Conservation (phyloP, 2,888 invertebrate genomes). For the Urechis unicinctus region DNA sequence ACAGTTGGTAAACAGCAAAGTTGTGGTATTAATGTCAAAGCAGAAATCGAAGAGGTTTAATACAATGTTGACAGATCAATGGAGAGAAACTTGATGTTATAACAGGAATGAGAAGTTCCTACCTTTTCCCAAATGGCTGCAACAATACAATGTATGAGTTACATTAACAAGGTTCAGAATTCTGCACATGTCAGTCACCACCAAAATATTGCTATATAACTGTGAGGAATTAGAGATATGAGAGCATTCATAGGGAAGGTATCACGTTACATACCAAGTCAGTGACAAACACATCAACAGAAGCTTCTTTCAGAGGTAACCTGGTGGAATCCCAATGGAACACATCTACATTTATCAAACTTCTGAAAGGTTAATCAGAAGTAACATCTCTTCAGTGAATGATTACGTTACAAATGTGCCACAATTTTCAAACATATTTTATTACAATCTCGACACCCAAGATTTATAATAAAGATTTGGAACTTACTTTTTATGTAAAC, state of each 20-base stretch:
- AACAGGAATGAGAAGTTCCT: constrained; percentile 10
- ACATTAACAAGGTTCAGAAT: not conserved
- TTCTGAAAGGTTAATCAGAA: constrained; percentile 3
- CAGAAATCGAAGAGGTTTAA: not conserved
- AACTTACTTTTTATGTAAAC: too few species aligned
- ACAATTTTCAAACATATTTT: too few species aligned
- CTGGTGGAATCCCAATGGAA: constrained; percentile 54
- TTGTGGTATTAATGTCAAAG: not conserved
- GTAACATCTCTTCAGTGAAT: too few species aligned
- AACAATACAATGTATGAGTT: constrained; percentile 17
- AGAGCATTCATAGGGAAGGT: not conserved
- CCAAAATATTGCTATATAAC: too few species aligned
- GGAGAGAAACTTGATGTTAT: not conserved
- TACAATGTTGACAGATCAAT: not conserved
- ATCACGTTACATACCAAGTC: constrained; percentile 50
- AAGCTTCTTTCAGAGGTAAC: constrained; percentile 54
- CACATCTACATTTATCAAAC: constrained; percentile 43
- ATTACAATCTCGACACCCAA: too few species aligned
- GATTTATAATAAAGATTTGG: too few species aligned
- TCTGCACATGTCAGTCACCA: too few species aligned
- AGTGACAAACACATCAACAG: constrained; percentile 57
- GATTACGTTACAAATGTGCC: too few species aligned
- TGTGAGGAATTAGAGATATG: too few species aligned
- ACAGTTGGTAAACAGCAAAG: too few species aligned
- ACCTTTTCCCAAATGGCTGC: constrained; percentile 57